Percentiles rank a stretch among this genome's conserved stretches.
These are phyloP conservation scores for Dunckerocampus dactyliophorus DNA, from an alignment of 2,113 vertebrate genomes.

Conservation along the genomic window DNA sequence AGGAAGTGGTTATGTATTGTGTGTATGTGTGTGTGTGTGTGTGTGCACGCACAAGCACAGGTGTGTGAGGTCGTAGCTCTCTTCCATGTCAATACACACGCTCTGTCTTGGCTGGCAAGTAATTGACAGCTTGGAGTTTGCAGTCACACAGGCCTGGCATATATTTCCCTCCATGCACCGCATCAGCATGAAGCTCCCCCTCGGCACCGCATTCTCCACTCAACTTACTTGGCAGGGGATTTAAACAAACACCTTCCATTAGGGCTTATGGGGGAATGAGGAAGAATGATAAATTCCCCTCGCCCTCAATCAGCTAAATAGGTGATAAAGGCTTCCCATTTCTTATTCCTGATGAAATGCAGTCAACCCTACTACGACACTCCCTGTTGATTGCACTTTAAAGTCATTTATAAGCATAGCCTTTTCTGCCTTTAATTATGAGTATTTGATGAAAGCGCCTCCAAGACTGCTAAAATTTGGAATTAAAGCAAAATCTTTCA, in stretches of 20 bases:
- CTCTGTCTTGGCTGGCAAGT: conserved; percentile 61
- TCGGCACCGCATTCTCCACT: conserved; percentile 41
- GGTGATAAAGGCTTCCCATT: conserved; percentile 31
- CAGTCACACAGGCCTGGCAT: conserved; percentile 65
- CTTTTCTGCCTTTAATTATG: not conserved
- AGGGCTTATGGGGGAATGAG: conserved; percentile 24
- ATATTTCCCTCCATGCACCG: conserved; percentile 56
- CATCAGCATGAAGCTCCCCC: conserved; percentile 42
- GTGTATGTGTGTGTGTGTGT: not conserved
- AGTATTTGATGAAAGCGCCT: no score
- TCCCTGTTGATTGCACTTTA: conserved; percentile 5
- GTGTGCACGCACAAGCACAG: not conserved
- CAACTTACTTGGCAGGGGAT: conserved; percentile 41
- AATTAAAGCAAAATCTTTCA: no score
- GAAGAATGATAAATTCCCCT: conserved; percentile 40
- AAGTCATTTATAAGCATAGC: conserved; percentile 17
- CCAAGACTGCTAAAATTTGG: no score
- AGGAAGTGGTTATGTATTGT: conserved; percentile 6
- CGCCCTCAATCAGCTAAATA: conserved; percentile 39
- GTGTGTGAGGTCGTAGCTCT: conserved; percentile 50
- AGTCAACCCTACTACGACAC: conserved; percentile 9
- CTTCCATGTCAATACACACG: conserved; percentile 59
- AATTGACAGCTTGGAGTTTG: conserved; percentile 69
- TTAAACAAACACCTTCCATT: conserved; percentile 57
- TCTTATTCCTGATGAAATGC: conserved; percentile 36